Percentiles rank a stretch among this genome's conserved stretches.
Evolutionary conservation across 2,888 invertebrate genomes (phyloP).

Genomic region (Criorhina ranunculi): DNA sequence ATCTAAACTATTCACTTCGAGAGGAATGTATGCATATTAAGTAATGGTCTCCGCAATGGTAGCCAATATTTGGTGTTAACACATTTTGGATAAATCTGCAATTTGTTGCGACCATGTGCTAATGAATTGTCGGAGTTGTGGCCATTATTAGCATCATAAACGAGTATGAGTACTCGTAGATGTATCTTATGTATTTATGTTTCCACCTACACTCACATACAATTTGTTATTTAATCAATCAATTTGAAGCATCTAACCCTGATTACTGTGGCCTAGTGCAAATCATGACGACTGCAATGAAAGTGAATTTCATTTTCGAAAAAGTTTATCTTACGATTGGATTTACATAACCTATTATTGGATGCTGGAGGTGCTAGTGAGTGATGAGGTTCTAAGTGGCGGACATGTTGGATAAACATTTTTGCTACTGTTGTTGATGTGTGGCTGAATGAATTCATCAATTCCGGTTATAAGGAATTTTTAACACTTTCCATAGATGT

Average conservation of each 20-base stretch:
- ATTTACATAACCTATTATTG: neutral
- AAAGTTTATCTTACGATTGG: no score
- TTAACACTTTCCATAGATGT: neutral
- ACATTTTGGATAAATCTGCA: constrained; percentile 29
- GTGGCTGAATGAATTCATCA: no score
- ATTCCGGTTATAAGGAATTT: constrained; percentile 11
- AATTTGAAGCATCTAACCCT: constrained; percentile 14
- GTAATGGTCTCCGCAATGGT: constrained; percentile 8
- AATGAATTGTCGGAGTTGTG: constrained; percentile 21
- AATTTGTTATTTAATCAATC: constrained; percentile 28
- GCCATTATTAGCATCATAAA: no score
- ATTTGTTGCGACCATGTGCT: constrained; percentile 42
- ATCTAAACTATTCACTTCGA: no score
- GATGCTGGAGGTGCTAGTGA: neutral
- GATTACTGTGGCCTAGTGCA: constrained; percentile 1
- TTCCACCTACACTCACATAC: neutral
- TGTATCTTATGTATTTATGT: neutral
- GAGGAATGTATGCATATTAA: constrained; percentile 13
- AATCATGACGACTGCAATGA: constrained; percentile 33
- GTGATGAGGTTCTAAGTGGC: constrained; percentile 12
- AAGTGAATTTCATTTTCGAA: constrained; percentile 36
- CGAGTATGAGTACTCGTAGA: neutral
- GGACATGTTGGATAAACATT: neutral
- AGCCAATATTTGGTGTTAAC: constrained; percentile 15
- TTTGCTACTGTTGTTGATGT: neutral